phyloP scores from a whole-genome alignment of 2,113 vertebrate genomes.

The Ploceus nigricollis region DNA sequence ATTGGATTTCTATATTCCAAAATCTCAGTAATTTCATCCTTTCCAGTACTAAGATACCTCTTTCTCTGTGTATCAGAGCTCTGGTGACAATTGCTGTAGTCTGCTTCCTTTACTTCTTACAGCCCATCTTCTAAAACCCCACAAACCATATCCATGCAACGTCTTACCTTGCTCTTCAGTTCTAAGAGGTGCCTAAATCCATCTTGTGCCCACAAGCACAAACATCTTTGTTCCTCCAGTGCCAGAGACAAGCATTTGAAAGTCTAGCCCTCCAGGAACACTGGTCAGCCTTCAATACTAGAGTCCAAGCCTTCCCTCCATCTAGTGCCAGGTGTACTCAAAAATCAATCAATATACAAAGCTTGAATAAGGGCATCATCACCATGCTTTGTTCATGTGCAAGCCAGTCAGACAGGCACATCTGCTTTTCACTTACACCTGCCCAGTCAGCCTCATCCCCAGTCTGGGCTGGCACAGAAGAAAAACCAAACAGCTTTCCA shows the following conservation, averaged over 20 bases:
- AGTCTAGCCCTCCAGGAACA: background rate
- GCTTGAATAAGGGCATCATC: background rate
- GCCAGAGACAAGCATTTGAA: background rate
- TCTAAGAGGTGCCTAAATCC: background rate
- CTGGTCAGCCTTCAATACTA: background rate
- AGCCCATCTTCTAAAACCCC: background rate
- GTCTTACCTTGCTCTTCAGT: background rate
- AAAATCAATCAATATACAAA: background rate
- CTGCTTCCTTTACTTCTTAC: background rate
- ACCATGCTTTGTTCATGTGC: background rate
- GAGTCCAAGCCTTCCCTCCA: background rate
- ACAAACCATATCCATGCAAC: background rate
- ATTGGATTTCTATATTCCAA: background rate
- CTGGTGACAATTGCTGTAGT: background rate
- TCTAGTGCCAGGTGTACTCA: background rate
- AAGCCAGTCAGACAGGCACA: background rate
- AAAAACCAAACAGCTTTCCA: background rate
- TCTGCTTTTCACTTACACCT: background rate
- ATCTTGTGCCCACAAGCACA: background rate
- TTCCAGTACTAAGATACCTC: background rate
- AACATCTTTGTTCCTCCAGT: background rate
- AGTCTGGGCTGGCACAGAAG: background rate
- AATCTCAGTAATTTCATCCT: background rate
- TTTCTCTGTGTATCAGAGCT: background rate
- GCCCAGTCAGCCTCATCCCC: accelerated